Percentiles rank a stretch among this genome's conserved stretches.
Evolutionary conservation across 2,888 invertebrate species (phyloP).

Genomic region (Drosophila infuscata): DNA sequence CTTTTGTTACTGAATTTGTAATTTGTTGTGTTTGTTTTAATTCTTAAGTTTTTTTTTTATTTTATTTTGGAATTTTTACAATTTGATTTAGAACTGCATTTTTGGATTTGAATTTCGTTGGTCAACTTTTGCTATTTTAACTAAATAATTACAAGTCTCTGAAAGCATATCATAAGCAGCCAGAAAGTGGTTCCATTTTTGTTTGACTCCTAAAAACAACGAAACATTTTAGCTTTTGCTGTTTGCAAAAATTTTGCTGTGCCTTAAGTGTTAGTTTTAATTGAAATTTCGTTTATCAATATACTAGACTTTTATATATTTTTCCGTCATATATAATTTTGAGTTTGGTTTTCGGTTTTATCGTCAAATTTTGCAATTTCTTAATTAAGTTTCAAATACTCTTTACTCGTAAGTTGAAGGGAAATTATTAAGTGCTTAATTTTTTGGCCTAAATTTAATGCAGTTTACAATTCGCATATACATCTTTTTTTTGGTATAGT

Average conservation of each 20-base stretch:
- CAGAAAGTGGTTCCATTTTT: conserved; percentile 58
- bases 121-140: conserved; percentile 51
- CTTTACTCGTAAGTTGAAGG: conserved; percentile 39
- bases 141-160: conserved; percentile 35
- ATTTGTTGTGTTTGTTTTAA: conserved; percentile 61
- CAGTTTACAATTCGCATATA: conserved; percentile 71
- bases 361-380: conserved; percentile 42
- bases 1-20: conserved; percentile 79
- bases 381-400: conserved; percentile 53
- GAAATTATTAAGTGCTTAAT: conserved; percentile 53
- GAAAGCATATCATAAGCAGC: conserved; percentile 66
- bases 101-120: conserved; percentile 52
- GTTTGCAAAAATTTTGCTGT: conserved; percentile 61
- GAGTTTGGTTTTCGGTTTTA: conserved; percentile 46
- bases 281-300: conserved; percentile 59
- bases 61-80: conserved; percentile 56
- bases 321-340: conserved; percentile 42
- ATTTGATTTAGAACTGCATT: conserved; percentile 57
- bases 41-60: conserved; percentile 38
- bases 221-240: conserved; percentile 68
- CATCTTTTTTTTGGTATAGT: conserved; percentile 23
- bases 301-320: conserved; percentile 53
- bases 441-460: conserved; percentile 66
- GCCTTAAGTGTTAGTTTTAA: conserved; percentile 68
- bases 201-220: conserved; percentile 83